Evolutionary conservation across 2,113 vertebrate genomes (phyloP).

Genomic region (Papio anubis): DNA sequence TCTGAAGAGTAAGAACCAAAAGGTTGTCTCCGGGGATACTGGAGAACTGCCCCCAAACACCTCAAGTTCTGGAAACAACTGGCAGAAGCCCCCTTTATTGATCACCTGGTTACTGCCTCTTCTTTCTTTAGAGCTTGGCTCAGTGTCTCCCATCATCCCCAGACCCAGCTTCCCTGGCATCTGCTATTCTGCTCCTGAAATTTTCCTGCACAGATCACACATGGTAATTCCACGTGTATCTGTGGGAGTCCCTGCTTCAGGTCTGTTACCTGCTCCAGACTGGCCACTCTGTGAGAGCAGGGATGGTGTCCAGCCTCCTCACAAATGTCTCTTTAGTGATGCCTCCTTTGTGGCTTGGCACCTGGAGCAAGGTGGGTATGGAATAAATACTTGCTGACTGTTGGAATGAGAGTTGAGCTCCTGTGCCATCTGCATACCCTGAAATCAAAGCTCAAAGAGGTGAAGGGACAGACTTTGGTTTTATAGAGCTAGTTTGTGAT

Average conservation of each 20-base stretch:
- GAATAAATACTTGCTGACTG: not conserved
- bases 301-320: too few relatives aligned
- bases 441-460: not conserved
- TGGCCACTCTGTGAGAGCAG: not conserved
- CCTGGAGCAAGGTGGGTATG: not conserved
- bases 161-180: not conserved
- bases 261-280: not conserved
- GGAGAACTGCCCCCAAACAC: not conserved
- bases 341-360: not conserved
- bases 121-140: not conserved
- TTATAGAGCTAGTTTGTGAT: not conserved
- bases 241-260: not conserved
- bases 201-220: not conserved
- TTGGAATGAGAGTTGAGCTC: not conserved
- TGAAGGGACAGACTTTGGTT: not conserved
- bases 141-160: not conserved
- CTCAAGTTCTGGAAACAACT: not conserved
- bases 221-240: fast-evolving
- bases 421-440: not conserved
- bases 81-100: not conserved
- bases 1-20: not conserved
- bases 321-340: too few relatives aligned
- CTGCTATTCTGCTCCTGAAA: not conserved
- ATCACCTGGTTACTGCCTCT: not conserved
- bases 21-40: not conserved